These are phyloP conservation scores for Cirrhinus molitorella DNA, from an alignment of 2,797 vertebrate genomes.

Conservation along the genomic window DNA sequence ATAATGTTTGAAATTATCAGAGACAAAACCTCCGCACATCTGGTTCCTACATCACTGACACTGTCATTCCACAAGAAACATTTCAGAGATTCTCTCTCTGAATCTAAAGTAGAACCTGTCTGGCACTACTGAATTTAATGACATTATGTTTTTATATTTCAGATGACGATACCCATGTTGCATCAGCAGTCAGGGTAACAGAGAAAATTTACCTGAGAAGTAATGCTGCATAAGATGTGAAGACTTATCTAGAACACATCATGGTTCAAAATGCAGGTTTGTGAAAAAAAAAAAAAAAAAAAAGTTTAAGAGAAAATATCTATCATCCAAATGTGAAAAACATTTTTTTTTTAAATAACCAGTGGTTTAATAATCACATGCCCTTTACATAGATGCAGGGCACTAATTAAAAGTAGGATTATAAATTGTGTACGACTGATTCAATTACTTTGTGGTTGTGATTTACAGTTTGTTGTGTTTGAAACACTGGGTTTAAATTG, in stretches of 20 bases:
- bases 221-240: too few species aligned
- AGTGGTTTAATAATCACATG: not conserved
- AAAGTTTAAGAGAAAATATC: too few species aligned
- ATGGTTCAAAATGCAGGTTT: not conserved
- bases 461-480: not conserved
- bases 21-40: constrained; percentile 29
- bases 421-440: not conserved
- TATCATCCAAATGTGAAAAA: not conserved
- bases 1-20: constrained; percentile 31
- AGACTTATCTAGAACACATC: not conserved
- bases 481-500: not conserved
- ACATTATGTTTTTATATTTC: constrained; percentile 16
- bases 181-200: not conserved
- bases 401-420: not conserved
- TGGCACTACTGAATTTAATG: not conserved
- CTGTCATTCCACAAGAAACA: constrained; percentile 4
- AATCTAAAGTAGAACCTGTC: constrained; percentile 18
- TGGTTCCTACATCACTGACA: not conserved
- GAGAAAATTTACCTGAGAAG: not conserved
- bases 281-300: not conserved
- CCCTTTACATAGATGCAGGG: too few species aligned
- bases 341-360: not conserved
- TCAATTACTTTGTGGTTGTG: not conserved
- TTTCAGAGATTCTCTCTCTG: not conserved
- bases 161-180: not conserved